phyloP scores from a whole-genome alignment of 2,888 invertebrate genomes.

The Bembecia ichneumoniformis region DNA sequence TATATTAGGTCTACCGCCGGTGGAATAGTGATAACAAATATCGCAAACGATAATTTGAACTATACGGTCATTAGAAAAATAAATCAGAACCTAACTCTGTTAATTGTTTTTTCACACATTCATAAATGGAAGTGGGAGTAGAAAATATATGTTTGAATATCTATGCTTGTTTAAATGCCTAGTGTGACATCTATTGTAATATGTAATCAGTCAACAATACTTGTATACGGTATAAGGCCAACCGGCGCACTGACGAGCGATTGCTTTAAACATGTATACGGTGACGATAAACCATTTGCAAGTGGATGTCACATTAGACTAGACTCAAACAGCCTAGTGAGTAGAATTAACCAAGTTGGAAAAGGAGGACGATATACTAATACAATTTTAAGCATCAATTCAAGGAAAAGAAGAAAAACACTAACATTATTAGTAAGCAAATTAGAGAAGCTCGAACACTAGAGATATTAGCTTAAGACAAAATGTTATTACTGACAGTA shows the following conservation, averaged over 20 bases:
- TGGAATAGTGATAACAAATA: slow-evolving; percentile 12
- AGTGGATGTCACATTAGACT: not conserved
- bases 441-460: slow-evolving; percentile 8
- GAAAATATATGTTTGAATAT: slow-evolving; percentile 22
- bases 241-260: slow-evolving; percentile 15
- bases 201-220: slow-evolving; percentile 52
- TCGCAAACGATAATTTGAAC: slow-evolving; percentile 22
- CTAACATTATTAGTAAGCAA: slow-evolving; percentile 5
- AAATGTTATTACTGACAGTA: too few relatives aligned
- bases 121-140: slow-evolving; percentile 28
- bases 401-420: not conserved
- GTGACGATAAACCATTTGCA: not conserved
- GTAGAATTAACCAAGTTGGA: too few relatives aligned
- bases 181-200: slow-evolving; percentile 24
- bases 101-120: slow-evolving; percentile 33
- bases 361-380: too few relatives aligned
- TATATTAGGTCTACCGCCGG: slow-evolving; percentile 18
- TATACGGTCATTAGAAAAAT: slow-evolving; percentile 31
- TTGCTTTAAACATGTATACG: not conserved
- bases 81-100: slow-evolving; percentile 26
- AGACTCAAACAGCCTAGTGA: too few relatives aligned
- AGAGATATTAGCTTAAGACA: slow-evolving; percentile 16
- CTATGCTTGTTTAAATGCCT: slow-evolving; percentile 13
- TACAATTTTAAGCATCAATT: too few relatives aligned
- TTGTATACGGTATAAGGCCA: slow-evolving; percentile 52